Conservation (phyloP, 2,797 vertebrate genomes). For the Anguilla marmorata region DNA sequence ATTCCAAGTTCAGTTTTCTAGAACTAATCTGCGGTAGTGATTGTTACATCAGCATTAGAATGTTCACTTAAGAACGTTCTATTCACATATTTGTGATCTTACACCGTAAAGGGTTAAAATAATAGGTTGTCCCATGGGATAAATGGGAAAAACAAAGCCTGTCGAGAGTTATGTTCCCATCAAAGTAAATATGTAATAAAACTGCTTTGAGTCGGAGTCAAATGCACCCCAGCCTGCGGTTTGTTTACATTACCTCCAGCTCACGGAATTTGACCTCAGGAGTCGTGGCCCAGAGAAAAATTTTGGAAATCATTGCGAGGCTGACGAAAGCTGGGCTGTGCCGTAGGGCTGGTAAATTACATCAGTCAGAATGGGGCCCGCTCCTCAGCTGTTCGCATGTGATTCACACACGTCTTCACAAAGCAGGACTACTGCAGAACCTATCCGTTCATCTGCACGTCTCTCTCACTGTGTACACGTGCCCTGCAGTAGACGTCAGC, state of each 20-base stretch:
- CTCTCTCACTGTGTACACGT: background rate
- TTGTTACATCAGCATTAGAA: too few relatives aligned
- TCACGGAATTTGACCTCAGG: slow-evolving; percentile 11
- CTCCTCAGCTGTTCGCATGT: background rate
- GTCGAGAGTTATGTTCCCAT: slow-evolving; percentile 6
- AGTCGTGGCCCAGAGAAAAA: slow-evolving; percentile 27
- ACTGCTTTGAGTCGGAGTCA: background rate
- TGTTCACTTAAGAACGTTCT: too few relatives aligned
- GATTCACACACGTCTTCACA: slow-evolving; percentile 17
- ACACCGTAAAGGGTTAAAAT: background rate
- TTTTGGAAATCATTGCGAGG: background rate
- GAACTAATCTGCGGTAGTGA: too few relatives aligned
- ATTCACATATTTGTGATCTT: too few relatives aligned
- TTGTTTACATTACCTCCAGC: slow-evolving; percentile 5
- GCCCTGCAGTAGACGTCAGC: background rate
- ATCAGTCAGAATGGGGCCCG: background rate
- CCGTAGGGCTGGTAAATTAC: background rate
- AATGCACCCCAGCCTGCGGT: background rate
- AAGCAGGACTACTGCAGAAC: background rate
- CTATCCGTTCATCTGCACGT: background rate
- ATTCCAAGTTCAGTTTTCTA: too few relatives aligned
- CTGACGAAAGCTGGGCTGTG: background rate
- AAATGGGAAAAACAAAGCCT: background rate
- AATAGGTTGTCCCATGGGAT: background rate
- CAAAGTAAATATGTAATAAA: slow-evolving; percentile 20